These are phyloP conservation scores for Periophthalmodon schlosseri DNA, from an alignment of 2,113 vertebrate genomes.

Conservation along the genomic window DNA sequence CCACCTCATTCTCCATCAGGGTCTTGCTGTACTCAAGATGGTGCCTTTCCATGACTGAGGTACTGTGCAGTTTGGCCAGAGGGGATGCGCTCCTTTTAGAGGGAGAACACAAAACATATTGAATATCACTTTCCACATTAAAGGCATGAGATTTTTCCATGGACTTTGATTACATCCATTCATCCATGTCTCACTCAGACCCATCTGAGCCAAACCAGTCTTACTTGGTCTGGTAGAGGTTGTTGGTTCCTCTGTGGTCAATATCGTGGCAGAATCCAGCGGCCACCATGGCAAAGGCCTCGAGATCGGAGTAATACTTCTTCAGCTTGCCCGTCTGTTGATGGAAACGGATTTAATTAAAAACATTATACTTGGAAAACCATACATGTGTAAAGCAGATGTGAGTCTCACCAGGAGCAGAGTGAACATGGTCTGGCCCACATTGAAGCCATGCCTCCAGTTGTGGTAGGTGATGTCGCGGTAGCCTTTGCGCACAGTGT, in stretches of 20 bases:
- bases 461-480: slow-evolving; percentile 95
- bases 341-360: not conserved
- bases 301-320: slow-evolving; percentile 95
- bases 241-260: slow-evolving; percentile 97
- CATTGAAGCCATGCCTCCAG: slow-evolving; percentile 97
- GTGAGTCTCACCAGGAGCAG: slow-evolving; percentile 84
- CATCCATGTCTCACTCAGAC: not conserved
- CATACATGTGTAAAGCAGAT: not conserved
- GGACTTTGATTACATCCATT: not conserved
- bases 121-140: not conserved
- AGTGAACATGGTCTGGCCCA: slow-evolving; percentile 98
- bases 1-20: slow-evolving; percentile 88
- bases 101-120: not conserved
- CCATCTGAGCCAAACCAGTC: slow-evolving; percentile 20
- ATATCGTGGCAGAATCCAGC: slow-evolving; percentile 99
- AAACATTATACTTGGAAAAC: not conserved
- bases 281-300: slow-evolving; percentile 97
- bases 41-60: slow-evolving; percentile 95
- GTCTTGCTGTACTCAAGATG: slow-evolving; percentile 96
- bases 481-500: slow-evolving; percentile 95
- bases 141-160: slow-evolving; percentile 21
- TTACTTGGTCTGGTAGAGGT: slow-evolving; percentile 98
- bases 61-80: slow-evolving; percentile 91
- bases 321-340: slow-evolving; percentile 91
- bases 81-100: slow-evolving; percentile 78